Evolutionary conservation across 2,888 invertebrate species (phyloP).

Genomic region (Escarpia spicata): DNA sequence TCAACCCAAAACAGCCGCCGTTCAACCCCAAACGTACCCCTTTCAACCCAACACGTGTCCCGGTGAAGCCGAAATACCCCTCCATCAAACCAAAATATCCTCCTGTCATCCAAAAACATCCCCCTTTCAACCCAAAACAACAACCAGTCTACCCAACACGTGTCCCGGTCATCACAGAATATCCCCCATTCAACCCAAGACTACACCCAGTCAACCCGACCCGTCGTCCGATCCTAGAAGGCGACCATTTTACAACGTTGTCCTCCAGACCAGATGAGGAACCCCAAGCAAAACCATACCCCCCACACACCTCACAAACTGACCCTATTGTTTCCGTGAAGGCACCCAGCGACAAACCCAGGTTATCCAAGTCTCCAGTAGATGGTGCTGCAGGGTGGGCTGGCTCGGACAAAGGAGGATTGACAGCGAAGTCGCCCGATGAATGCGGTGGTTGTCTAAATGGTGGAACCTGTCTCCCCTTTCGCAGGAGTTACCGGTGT

Average conservation of each 20-base stretch:
- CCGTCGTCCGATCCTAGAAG: too few species aligned
- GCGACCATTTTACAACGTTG: too few species aligned
- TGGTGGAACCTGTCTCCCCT: neutral
- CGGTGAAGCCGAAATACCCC: neutral
- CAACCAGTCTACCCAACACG: neutral
- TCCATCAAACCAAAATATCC: neutral
- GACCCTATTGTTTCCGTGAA: too few species aligned
- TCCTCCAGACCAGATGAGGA: too few species aligned
- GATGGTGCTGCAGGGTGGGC: neutral
- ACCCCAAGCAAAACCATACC: too few species aligned
- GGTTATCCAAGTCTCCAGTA: neutral
- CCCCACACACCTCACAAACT: too few species aligned
- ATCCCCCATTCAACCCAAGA: neutral
- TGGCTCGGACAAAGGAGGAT: neutral
- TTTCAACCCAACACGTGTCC: neutral
- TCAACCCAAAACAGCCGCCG: neutral
- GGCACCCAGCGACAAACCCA: neutral
- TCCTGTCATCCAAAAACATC: neutral
- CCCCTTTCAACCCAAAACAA: neutral
- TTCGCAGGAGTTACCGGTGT: neutral
- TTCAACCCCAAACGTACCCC: neutral
- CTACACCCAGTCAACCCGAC: too few species aligned
- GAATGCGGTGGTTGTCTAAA: neutral
- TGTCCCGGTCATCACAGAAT: neutral
- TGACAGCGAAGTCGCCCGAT: neutral